Percentiles rank a stretch among this genome's conserved stretches.
Evolutionary conservation across 2,888 invertebrate species (phyloP).

Genomic region (Leucozona laternaria): DNA sequence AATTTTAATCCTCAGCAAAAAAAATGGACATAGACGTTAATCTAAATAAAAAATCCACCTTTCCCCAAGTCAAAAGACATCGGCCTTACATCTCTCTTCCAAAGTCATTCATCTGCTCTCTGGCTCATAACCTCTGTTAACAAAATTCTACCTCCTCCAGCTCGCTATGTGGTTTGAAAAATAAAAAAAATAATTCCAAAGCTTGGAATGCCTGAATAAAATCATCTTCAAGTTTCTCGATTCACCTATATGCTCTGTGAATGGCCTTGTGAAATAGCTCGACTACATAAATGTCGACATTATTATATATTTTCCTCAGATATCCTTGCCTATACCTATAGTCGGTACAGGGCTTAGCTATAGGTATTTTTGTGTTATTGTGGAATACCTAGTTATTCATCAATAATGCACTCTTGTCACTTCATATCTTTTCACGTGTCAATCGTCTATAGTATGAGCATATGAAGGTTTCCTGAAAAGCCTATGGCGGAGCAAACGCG

Average conservation of each 20-base stretch:
- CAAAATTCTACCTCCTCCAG: conserved; percentile 19
- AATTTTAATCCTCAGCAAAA: conserved; percentile 19
- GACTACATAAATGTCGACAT: conserved; percentile 44
- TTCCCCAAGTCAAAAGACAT: conserved; percentile 34
- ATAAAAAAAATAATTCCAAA: background rate
- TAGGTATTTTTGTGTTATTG: conserved; percentile 1
- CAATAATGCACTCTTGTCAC: conserved; percentile 72
- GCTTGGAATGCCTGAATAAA: conserved; percentile 8
- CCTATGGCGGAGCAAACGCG: conserved; percentile 11
- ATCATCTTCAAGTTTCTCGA: background rate
- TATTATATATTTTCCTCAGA: conserved; percentile 20
- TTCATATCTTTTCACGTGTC: conserved; percentile 70
- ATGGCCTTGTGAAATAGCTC: conserved; percentile 59
- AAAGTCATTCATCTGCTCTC: conserved; percentile 30
- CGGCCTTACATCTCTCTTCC: background rate
- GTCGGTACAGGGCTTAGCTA: background rate
- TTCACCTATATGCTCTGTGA: conserved; percentile 21
- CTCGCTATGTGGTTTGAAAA: background rate
- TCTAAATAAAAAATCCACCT: conserved; percentile 1
- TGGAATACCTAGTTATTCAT: conserved; percentile 53
- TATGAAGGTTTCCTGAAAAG: conserved; percentile 47
- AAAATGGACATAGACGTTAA: conserved; percentile 40
- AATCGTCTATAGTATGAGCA: too few species aligned
- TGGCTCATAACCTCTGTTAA: conserved; percentile 42
- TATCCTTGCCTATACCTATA: conserved; percentile 1